These are phyloP conservation scores for Eulithis testata DNA, from an alignment of 2,888 invertebrate species.

Conservation along the genomic window DNA sequence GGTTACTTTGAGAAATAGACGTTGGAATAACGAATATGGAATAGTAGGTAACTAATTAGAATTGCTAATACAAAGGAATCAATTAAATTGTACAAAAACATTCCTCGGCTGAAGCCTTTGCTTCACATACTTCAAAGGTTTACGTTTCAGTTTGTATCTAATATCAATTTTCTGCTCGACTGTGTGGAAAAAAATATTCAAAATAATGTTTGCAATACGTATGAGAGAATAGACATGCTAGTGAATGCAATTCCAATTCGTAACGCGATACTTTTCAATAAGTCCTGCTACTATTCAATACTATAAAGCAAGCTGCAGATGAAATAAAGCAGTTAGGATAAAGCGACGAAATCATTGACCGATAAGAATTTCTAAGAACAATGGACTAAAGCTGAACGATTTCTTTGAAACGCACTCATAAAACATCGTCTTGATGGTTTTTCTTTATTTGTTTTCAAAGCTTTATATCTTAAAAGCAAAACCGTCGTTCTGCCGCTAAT, in stretches of 20 bases:
- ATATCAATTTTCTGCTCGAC: slow-evolving; percentile 66
- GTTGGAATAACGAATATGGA: slow-evolving; percentile 29
- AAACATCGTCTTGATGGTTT: no score
- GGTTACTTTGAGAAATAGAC: no score
- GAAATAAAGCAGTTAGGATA: background rate
- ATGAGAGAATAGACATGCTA: background rate
- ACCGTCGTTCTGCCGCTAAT: slow-evolving; percentile 23
- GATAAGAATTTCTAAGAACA: background rate
- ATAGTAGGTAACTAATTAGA: slow-evolving; percentile 33
- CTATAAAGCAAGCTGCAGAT: background rate
- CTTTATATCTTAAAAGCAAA: slow-evolving; percentile 23
- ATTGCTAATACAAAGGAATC: slow-evolving; percentile 54
- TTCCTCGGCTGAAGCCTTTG: slow-evolving; percentile 51
- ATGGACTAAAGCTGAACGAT: background rate
- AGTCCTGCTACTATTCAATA: no score
- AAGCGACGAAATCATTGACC: background rate
- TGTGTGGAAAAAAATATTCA: slow-evolving; percentile 60
- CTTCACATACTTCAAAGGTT: slow-evolving; percentile 42
- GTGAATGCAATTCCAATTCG: background rate
- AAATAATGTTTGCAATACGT: slow-evolving; percentile 38
- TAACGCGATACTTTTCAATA: background rate
- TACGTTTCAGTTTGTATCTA: slow-evolving; percentile 55
- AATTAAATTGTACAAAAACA: slow-evolving; percentile 59
- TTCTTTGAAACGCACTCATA: background rate
- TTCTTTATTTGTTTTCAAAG: no score